Conservation (phyloP, 92 coral and sea anemone species). For the Phenganax marumi region DNA sequence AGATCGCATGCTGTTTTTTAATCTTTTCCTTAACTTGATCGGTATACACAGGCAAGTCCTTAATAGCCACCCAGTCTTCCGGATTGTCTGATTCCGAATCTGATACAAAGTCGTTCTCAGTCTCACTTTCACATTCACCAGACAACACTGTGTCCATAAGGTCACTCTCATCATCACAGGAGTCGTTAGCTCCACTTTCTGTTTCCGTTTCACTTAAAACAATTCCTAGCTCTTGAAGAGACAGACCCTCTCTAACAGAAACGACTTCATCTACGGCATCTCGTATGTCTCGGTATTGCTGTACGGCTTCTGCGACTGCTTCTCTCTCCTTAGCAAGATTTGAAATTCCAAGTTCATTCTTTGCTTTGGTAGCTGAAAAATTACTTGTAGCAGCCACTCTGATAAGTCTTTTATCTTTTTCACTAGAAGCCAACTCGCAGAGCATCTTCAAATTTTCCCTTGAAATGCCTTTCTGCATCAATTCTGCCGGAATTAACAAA, state of each 20-base stretch:
- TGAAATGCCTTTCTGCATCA: constrained; percentile 28
- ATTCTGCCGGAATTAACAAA: constrained; percentile 22
- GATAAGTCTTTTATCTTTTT: constrained; percentile 60
- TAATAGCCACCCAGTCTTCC: constrained; percentile 53
- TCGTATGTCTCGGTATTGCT: constrained; percentile 43
- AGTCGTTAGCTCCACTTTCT: neutral
- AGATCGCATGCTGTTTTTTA: constrained; percentile 37
- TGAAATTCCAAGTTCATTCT: constrained; percentile 51
- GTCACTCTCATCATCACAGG: neutral
- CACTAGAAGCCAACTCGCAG: constrained; percentile 55
- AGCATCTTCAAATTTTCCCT: constrained; percentile 57
- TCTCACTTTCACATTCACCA: constrained; percentile 18
- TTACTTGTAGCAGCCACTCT: constrained; percentile 49
- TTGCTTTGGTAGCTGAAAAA: constrained; percentile 48
- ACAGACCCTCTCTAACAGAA: constrained; percentile 29
- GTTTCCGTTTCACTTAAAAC: constrained; percentile 38
- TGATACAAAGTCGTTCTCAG: constrained; percentile 25
- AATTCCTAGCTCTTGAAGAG: constrained; percentile 38
- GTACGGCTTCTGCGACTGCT: constrained; percentile 47
- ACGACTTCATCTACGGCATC: constrained; percentile 53
- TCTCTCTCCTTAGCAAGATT: constrained; percentile 51
- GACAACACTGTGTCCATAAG: neutral
- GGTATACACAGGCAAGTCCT: constrained; percentile 1
- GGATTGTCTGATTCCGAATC: constrained; percentile 53
- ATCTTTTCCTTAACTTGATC: constrained; percentile 34